Evolutionary conservation across 2,888 invertebrate genomes (phyloP).

Genomic region (Sarcophaga carnaria): DNA sequence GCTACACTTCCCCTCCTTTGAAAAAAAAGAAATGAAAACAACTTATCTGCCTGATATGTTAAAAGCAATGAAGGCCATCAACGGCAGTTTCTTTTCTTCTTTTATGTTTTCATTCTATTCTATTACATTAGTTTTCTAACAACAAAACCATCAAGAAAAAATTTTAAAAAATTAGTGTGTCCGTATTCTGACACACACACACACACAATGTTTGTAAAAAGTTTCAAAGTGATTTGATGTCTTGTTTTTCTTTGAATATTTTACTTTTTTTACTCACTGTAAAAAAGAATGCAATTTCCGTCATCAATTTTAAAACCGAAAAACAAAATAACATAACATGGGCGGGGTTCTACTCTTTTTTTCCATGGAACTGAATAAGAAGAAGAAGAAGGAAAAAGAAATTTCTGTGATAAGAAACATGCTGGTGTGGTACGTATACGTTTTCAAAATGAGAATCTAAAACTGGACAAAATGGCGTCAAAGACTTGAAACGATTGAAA

Average conservation of each 20-base stretch:
- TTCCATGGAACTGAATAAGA: not conserved
- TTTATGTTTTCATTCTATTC: conserved; percentile 14
- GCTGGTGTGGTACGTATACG: not conserved
- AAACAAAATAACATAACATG: conserved; percentile 58
- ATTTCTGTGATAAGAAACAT: not conserved
- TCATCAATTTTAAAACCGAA: conserved; percentile 56
- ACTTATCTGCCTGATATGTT: conserved; percentile 44
- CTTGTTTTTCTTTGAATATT: conserved; percentile 50
- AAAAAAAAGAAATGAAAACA: not conserved
- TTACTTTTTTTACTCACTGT: conserved; percentile 30
- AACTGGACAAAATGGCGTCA: conserved; percentile 69
- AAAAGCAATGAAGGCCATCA: conserved; percentile 66
- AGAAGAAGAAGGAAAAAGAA: not conserved
- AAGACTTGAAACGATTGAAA: conserved; percentile 43
- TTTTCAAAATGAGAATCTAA: conserved; percentile 23
- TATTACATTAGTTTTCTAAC: conserved; percentile 8
- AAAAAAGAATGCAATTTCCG: conserved; percentile 60
- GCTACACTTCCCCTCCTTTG: conserved; percentile 45
- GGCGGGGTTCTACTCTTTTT: conserved; percentile 45
- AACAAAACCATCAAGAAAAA: conserved; percentile 52
- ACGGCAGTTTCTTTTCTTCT: conserved; percentile 55
- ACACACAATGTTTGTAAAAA: conserved; percentile 20
- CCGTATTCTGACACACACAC: not conserved
- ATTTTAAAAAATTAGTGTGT: conserved; percentile 23
- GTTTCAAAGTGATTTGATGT: conserved; percentile 61